These are phyloP conservation scores for Micrastur ruficollis DNA, from an alignment of 2,797 vertebrate species.

Conservation along the genomic window DNA sequence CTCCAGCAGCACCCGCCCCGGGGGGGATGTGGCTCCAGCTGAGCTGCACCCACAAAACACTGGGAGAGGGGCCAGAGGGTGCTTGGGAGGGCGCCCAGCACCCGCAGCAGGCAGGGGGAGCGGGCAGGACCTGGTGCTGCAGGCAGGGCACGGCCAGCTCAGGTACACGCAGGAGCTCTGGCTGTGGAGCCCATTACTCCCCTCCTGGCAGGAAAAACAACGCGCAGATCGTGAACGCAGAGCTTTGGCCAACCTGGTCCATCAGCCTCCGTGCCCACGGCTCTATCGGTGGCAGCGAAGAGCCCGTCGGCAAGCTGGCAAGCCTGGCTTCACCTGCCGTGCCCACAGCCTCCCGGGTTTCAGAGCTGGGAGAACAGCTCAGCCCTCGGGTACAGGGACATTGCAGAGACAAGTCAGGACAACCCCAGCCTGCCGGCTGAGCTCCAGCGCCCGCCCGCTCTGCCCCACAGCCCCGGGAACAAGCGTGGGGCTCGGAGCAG, in stretches of 20 bases:
- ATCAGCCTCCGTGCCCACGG: not conserved
- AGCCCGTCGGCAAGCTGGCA: not conserved
- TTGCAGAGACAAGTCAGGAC: not conserved
- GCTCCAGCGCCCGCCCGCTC: not conserved
- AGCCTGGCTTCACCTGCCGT: not conserved
- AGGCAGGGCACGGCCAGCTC: not conserved
- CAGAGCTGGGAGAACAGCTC: not conserved
- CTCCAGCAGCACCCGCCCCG: not conserved
- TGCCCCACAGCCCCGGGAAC: not conserved
- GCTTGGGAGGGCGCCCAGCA: not conserved
- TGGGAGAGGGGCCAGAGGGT: not conserved
- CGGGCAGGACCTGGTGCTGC: not conserved
- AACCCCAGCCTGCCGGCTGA: not conserved
- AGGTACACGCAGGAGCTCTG: not conserved
- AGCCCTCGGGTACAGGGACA: not conserved
- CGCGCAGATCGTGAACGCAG: fast-evolving
- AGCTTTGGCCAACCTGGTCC: not conserved
- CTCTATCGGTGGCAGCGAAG: not conserved
- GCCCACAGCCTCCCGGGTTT: not conserved
- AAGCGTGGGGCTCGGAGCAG: fast-evolving
- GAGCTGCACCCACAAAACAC: not conserved
- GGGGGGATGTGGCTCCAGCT: fast-evolving
- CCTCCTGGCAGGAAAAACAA: not conserved
- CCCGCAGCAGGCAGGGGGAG: not conserved
- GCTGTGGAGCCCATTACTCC: not conserved